These are phyloP conservation scores for Mycetomoellerius zeteki DNA, from an alignment of 1,140 invertebrate genomes.

Conservation along the genomic window DNA sequence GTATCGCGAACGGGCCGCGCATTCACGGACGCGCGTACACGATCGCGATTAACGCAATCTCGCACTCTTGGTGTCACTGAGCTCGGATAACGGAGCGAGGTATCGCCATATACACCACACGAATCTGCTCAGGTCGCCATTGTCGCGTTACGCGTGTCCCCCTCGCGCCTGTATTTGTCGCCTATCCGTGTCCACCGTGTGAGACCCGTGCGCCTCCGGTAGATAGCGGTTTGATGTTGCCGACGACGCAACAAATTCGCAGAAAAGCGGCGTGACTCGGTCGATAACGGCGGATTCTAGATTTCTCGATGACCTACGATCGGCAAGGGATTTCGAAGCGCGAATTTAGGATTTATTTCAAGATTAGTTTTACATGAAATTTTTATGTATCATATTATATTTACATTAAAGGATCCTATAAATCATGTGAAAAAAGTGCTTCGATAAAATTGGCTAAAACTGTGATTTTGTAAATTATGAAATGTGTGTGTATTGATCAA, in stretches of 20 bases:
- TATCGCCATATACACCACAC: conserved; percentile 78
- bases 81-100: conserved; percentile 46
- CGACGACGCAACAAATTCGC: no score
- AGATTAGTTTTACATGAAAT: no score
- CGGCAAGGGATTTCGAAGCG: background rate
- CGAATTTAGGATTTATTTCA: no score
- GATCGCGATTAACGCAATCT: conserved; percentile 46
- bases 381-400: no score
- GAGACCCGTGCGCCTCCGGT: background rate
- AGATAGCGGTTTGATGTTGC: conserved; percentile 43
- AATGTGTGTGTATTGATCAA: no score
- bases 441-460: no score
- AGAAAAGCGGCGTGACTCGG: background rate
- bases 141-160: conserved; percentile 80
- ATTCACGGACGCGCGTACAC: conserved; percentile 57
- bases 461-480: no score
- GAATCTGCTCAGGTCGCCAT: conserved; percentile 80
- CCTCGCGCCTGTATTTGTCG: conserved; percentile 55
- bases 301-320: background rate
- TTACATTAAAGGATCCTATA: no score
- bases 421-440: no score
- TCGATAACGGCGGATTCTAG: background rate
- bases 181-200: background rate
- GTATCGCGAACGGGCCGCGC: conserved; percentile 46
- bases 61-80: conserved; percentile 50